These are phyloP conservation scores for Macheiramphus alcinus DNA, from an alignment of 2,113 vertebrate genomes.

Conservation along the genomic window DNA sequence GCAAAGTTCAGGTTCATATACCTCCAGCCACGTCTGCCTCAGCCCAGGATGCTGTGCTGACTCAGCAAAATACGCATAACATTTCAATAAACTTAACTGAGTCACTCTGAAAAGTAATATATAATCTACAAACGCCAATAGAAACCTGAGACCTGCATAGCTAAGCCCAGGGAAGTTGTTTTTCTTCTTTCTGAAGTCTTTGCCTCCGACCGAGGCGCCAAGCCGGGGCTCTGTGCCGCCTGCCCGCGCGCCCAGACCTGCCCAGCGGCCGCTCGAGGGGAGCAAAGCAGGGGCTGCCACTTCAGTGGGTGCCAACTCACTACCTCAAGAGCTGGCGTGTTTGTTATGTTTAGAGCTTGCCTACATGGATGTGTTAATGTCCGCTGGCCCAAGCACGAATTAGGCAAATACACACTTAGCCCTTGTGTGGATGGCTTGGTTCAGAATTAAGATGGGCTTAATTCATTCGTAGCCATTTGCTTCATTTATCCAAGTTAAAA, in stretches of 20 bases:
- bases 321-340: rapidly evolving
- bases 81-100: not conserved
- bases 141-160: not conserved
- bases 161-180: not conserved
- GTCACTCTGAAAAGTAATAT: not conserved
- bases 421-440: not conserved
- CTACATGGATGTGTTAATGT: not conserved
- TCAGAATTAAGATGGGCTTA: not conserved
- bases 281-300: not conserved
- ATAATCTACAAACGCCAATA: not conserved
- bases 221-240: not conserved
- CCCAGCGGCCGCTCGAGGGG: rapidly evolving
- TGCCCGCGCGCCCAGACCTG: not conserved
- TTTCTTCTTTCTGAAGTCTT: not conserved
- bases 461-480: not conserved
- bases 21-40: not conserved
- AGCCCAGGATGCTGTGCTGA: not conserved
- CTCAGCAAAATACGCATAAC: not conserved
- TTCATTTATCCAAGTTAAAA: not conserved
- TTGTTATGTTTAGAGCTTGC: not conserved
- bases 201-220: not conserved
- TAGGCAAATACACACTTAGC: not conserved
- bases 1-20: not conserved
- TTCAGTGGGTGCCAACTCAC: not conserved
- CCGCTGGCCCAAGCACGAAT: rapidly evolving